Percentiles rank a stretch among this genome's conserved stretches.
phyloP scores from a whole-genome alignment of 2,797 vertebrate genomes.

The Trachops cirrhosus region DNA sequence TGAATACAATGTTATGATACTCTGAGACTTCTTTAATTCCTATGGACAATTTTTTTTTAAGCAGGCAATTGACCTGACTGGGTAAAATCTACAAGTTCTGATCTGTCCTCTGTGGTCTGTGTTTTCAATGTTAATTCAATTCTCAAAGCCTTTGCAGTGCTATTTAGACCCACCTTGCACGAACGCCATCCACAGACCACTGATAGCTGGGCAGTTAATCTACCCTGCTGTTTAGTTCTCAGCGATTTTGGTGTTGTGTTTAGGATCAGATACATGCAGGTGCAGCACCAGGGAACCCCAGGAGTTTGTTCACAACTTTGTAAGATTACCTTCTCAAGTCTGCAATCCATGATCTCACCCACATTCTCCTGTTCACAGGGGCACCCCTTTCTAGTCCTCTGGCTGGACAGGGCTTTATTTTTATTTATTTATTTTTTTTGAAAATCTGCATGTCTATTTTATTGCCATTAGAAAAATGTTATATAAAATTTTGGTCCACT shows the following conservation, averaged over 20 bases:
- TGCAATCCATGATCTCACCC: not conserved
- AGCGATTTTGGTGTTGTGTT: not conserved
- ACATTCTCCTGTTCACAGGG: not conserved
- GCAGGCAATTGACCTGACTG: not conserved
- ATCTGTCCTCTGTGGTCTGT: not conserved
- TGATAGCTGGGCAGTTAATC: not conserved
- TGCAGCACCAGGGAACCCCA: not conserved
- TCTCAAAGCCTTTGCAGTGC: not conserved
- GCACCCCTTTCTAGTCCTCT: not conserved
- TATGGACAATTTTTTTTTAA: not conserved
- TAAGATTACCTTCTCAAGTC: not conserved
- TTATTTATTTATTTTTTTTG: no score
- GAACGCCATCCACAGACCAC: not conserved
- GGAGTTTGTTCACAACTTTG: not conserved
- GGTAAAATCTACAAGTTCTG: not conserved
- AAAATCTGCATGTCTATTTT: slow-evolving; percentile 41
- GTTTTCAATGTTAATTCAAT: not conserved
- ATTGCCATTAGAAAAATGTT: slow-evolving; percentile 71
- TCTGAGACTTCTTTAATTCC: not conserved
- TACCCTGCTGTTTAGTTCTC: not conserved
- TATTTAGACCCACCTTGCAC: not conserved
- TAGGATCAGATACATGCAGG: not conserved
- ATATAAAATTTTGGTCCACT: slow-evolving; percentile 56
- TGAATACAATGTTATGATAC: not conserved
- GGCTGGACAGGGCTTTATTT: not conserved